phyloP scores from a whole-genome alignment of 64 coral and sea anemone genomes.

The Hydrozoanthus tunicans region DNA sequence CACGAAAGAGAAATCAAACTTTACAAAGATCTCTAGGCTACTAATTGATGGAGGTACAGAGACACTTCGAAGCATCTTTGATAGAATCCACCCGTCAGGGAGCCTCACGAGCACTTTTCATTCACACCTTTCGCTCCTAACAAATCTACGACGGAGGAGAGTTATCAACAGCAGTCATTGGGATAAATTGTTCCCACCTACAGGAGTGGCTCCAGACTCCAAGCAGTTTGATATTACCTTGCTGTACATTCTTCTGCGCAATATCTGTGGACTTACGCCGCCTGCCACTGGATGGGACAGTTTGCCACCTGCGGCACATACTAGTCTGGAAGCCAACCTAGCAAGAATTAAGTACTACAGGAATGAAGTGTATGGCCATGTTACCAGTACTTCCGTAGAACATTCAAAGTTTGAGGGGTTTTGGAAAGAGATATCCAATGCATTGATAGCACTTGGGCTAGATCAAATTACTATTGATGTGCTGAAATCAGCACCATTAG shows the following conservation, averaged over 20 bases:
- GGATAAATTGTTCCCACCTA: background rate
- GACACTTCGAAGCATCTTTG: slow-evolving; percentile 6
- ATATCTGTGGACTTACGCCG: slow-evolving; percentile 60
- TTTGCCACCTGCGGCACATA: slow-evolving; percentile 17
- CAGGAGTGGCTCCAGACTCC: slow-evolving; percentile 37
- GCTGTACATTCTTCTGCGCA: slow-evolving; percentile 48
- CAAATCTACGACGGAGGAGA: slow-evolving; percentile 23
- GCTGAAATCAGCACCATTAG: slow-evolving; percentile 40
- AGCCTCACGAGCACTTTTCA: slow-evolving; percentile 4
- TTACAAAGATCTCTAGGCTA: slow-evolving; percentile 15
- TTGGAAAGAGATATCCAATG: slow-evolving; percentile 57
- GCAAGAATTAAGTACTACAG: slow-evolving; percentile 63
- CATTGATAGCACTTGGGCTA: slow-evolving; percentile 42
- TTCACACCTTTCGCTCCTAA: background rate
- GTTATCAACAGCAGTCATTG: slow-evolving; percentile 39
- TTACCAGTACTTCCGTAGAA: slow-evolving; percentile 5
- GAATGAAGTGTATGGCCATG: slow-evolving; percentile 57
- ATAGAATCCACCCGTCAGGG: slow-evolving; percentile 17
- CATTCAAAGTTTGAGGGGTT: slow-evolving; percentile 9
- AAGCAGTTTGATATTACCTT: slow-evolving; percentile 63
- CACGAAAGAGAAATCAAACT: slow-evolving; percentile 37
- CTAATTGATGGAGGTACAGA: slow-evolving; percentile 43
- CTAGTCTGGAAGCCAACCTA: slow-evolving; percentile 38
- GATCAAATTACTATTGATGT: slow-evolving; percentile 44
- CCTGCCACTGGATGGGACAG: slow-evolving; percentile 55